Evolutionary conservation across 2,888 invertebrate species (phyloP), one percentile per base, ranked within the genome.

Genomic region (Drosophila pseudotalamancana): DNA sequence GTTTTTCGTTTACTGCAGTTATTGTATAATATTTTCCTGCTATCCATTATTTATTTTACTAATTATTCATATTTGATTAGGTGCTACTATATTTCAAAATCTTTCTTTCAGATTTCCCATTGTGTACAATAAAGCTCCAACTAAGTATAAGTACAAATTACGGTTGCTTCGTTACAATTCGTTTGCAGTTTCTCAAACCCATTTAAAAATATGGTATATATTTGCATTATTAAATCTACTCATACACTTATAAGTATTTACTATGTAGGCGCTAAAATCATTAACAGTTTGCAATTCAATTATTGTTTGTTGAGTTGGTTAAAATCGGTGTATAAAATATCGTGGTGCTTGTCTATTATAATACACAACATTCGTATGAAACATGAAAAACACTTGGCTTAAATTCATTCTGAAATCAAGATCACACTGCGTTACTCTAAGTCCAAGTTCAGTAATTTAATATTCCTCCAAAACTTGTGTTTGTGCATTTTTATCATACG

Each of bases 291-390:
- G 74, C 53, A 63, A 71, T 80, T 81, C 53, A 63, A 68, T 76
- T 71, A 79, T 69, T 72, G 45, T 60, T 65, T 53, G 42, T 69
- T 62, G 43, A 55, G 55, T 65, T 54, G 71, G 43, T 76, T 87
- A 85, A 88, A 89, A 87, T 88, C 89, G 79, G 88, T 89, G 85
- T 89, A 89, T 87, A 88, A 88, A 89, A 89, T 87, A 27, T 73
- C 84, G 70, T 74, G 55, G 29, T 79, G 31, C 50, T 43, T 59
- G 53, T 27, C 27, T 16, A 18, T 12, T 14, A 11, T 32, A 6
- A 5, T 39, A 11, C 63, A 11, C 27, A 27, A n/a, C 45, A 16
- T 54, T 23, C 40, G 18, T 60, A 32, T 53, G 59, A 43, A 57
- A 59, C 37, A 59, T 68, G 34, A 71, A 70, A 71, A 72, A 72